Percentiles rank a stretch among this genome's conserved stretches.
These are phyloP conservation scores for Ophthalmolycus amberensis DNA, from an alignment of 2,113 vertebrate genomes.

Conservation along the genomic window DNA sequence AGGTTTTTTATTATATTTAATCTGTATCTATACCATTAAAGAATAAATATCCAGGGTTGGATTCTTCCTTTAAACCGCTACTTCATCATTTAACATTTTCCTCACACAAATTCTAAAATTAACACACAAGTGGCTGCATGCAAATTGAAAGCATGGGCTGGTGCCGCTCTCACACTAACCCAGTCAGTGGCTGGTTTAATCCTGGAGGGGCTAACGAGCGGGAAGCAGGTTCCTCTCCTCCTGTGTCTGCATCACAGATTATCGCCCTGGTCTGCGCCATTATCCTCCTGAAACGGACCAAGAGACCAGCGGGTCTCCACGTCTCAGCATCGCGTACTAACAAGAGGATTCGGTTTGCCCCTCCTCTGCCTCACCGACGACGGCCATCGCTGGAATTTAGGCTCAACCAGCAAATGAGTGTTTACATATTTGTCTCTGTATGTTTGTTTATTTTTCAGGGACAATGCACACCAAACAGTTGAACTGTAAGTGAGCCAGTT, in stretches of 20 bases:
- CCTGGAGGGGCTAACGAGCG: too few relatives aligned
- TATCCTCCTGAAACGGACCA: conserved; percentile 61
- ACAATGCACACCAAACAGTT: too few relatives aligned
- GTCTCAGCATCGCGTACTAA: conserved; percentile 56
- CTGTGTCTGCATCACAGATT: conserved; percentile 60
- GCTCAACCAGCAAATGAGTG: conserved; percentile 2
- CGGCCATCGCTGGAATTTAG: conserved; percentile 5
- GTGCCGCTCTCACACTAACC: neutral
- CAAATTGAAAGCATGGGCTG: neutral
- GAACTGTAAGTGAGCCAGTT: too few relatives aligned
- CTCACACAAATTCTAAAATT: too few relatives aligned
- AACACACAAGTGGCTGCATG: neutral
- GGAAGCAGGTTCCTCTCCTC: neutral
- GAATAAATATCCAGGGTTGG: conserved; percentile 1
- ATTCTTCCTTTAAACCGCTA: conserved; percentile 12
- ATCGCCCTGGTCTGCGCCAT: conserved; percentile 50
- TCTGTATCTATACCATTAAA: neutral
- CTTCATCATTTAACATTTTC: neutral
- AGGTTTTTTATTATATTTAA: too few relatives aligned
- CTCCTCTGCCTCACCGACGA: neutral
- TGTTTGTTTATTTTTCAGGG: neutral
- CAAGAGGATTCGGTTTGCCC: neutral
- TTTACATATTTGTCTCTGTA: conserved; percentile 12
- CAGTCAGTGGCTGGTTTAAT: conserved; percentile 11
- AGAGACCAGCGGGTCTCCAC: conserved; percentile 21